phyloP scores from a whole-genome alignment of 2,888 invertebrate genomes.

The Caenorhabditis angaria region DNA sequence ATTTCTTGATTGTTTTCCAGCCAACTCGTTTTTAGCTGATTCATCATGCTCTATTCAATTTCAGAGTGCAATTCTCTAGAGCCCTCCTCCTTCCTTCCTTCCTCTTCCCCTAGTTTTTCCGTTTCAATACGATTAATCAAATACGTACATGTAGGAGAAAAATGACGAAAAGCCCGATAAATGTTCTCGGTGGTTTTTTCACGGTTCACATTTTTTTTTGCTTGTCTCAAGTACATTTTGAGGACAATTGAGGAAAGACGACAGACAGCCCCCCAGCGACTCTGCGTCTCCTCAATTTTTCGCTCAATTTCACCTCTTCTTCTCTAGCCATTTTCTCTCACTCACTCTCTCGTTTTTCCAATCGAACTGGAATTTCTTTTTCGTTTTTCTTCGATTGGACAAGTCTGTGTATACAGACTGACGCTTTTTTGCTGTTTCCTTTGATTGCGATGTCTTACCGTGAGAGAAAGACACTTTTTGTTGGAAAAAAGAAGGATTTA shows the following conservation, averaged over 20 bases:
- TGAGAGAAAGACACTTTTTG: too few species aligned
- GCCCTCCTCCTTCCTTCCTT: too few species aligned
- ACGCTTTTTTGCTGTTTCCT: not conserved
- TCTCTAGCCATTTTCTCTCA: not conserved
- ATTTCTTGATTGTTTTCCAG: too few species aligned
- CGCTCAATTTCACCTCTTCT: not conserved
- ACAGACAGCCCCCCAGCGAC: not conserved
- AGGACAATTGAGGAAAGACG: not conserved
- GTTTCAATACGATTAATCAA: not conserved
- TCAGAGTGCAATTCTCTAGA: too few species aligned
- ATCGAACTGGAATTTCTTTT: not conserved
- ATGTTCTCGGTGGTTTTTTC: not conserved
- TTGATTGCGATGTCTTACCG: too few species aligned
- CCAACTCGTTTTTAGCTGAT: too few species aligned
- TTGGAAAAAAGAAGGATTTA: not conserved
- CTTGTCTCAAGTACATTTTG: not conserved
- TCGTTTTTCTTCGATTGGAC: not conserved
- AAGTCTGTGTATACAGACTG: constrained; percentile 1
- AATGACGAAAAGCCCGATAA: not conserved
- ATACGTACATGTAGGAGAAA: not conserved
- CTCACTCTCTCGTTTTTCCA: not conserved
- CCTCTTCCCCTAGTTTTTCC: too few species aligned
- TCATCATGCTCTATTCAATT: too few species aligned
- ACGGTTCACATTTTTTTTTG: too few species aligned
- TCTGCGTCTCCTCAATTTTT: constrained; percentile 1